phyloP scores from a whole-genome alignment of 1,140 invertebrate species.

The Arctopsyche grandis region DNA sequence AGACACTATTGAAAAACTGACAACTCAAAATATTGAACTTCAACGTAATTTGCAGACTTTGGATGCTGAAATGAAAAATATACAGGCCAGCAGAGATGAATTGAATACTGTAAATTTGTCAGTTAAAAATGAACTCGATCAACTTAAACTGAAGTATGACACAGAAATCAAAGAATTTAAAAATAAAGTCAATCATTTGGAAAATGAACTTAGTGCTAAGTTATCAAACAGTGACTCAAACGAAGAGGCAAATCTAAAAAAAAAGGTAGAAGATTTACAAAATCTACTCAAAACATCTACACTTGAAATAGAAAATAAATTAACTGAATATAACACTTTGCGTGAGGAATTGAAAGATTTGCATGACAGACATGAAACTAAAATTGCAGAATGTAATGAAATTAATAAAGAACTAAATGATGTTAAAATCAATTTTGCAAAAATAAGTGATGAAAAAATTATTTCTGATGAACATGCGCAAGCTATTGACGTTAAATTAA shows the following conservation, averaged over 20 bases:
- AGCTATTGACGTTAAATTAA: slow-evolving; percentile 22
- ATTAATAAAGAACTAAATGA: slow-evolving; percentile 20
- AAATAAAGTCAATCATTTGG: slow-evolving; percentile 36
- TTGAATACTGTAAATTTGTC: slow-evolving; percentile 30
- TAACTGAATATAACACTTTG: slow-evolving; percentile 32
- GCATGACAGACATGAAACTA: slow-evolving; percentile 13
- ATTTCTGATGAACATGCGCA: background rate
- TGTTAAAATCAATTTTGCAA: background rate
- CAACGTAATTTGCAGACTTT: slow-evolving; percentile 40
- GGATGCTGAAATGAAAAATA: slow-evolving; percentile 8
- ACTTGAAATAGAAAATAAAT: slow-evolving; percentile 32
- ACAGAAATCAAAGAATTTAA: background rate
- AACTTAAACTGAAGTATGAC: slow-evolving; percentile 21
- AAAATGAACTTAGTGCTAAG: slow-evolving; percentile 34
- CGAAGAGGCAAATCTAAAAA: slow-evolving; percentile 17
- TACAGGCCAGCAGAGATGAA: slow-evolving; percentile 20
- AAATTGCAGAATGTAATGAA: slow-evolving; percentile 19
- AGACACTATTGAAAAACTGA: slow-evolving; percentile 30
- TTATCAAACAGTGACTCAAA: background rate
- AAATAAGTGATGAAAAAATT: slow-evolving; percentile 29
- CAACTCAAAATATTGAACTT: slow-evolving; percentile 44
- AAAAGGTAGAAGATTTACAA: slow-evolving; percentile 31
- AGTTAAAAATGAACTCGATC: slow-evolving; percentile 35
- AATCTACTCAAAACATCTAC: slow-evolving; percentile 32
- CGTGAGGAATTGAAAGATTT: slow-evolving; percentile 33